Conservation (phyloP, 2,888 invertebrate species). For the Nephrocerus scutellatus region DNA sequence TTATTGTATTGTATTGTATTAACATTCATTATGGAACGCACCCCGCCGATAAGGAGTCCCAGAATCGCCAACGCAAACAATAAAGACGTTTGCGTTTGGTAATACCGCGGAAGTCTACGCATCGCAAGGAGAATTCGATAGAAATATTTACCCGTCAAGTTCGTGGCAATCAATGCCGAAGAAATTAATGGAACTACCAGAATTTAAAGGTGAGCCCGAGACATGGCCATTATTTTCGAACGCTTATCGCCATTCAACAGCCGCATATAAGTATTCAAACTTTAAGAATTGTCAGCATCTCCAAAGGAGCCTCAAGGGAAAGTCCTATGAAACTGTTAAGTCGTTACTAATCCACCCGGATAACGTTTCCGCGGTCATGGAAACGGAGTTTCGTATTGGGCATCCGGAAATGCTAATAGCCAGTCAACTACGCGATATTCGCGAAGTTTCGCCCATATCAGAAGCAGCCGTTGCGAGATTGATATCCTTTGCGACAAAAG, state of each 20-base stretch:
- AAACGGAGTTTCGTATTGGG: slow-evolving; percentile 12
- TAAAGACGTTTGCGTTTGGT: no score
- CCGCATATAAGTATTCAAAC: no score
- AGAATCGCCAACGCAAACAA: no score
- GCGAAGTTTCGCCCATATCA: background rate
- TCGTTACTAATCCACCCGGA: slow-evolving; percentile 6
- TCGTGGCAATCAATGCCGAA: background rate
- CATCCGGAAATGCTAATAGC: slow-evolving; percentile 9
- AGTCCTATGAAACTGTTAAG: slow-evolving; percentile 5
- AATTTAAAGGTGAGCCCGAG: slow-evolving; percentile 12
- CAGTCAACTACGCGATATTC: slow-evolving; percentile 8
- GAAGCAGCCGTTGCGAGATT: slow-evolving; percentile 1
- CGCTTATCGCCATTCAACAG: slow-evolving; percentile 3
- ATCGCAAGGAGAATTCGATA: no score
- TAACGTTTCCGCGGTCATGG: slow-evolving; percentile 5
- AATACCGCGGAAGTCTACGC: no score
- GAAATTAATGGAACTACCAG: slow-evolving; percentile 11
- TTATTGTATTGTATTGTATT: no score
- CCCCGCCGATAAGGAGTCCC: no score
- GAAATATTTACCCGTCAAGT: no score
- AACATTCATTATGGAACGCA: no score
- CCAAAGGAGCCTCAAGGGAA: slow-evolving; percentile 3
- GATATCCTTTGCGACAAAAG: slow-evolving; percentile 8
- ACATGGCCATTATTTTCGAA: slow-evolving; percentile 13
- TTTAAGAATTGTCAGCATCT: background rate